phyloP scores from a whole-genome alignment of 1,140 invertebrate species.

The Zaprionus tsacasi region DNA sequence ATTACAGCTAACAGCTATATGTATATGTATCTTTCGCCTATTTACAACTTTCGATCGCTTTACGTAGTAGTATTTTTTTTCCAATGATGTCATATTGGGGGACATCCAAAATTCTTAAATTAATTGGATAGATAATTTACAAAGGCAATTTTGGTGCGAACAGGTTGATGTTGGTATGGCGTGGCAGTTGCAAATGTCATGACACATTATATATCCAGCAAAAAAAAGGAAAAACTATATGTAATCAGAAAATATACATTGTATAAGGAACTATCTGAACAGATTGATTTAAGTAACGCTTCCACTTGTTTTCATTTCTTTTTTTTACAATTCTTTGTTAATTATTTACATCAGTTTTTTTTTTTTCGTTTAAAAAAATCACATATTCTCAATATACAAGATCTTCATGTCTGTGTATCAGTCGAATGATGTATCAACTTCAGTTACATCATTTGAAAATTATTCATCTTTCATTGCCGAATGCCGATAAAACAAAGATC shows the following conservation, averaged over 20 bases:
- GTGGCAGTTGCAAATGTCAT: constrained; percentile 44
- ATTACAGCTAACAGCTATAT: constrained; percentile 49
- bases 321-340: constrained; percentile 20
- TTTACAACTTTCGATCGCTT: constrained; percentile 49
- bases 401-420: constrained; percentile 26
- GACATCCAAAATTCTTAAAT: neutral
- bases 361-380: constrained; percentile 42
- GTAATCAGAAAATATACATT: neutral
- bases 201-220: constrained; percentile 2
- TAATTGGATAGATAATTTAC: constrained; percentile 15
- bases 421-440: constrained; percentile 42
- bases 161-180: neutral
- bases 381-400: constrained; percentile 25
- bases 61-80: constrained; percentile 2
- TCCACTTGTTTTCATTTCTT: constrained; percentile 6
- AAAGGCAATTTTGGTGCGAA: constrained; percentile 35
- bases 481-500: constrained; percentile 10
- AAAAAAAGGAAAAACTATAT: neutral
- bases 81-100: neutral
- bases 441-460: constrained; percentile 10
- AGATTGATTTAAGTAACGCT: constrained; percentile 8
- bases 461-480: neutral
- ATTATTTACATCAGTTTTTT: constrained; percentile 49
- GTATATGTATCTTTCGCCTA: constrained; percentile 34
- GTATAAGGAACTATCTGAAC: constrained; percentile 36